Percentiles rank a stretch among this genome's conserved stretches.
phyloP scores from a whole-genome alignment of 2,797 vertebrate genomes.

The Dendrocincla fuliginosa region DNA sequence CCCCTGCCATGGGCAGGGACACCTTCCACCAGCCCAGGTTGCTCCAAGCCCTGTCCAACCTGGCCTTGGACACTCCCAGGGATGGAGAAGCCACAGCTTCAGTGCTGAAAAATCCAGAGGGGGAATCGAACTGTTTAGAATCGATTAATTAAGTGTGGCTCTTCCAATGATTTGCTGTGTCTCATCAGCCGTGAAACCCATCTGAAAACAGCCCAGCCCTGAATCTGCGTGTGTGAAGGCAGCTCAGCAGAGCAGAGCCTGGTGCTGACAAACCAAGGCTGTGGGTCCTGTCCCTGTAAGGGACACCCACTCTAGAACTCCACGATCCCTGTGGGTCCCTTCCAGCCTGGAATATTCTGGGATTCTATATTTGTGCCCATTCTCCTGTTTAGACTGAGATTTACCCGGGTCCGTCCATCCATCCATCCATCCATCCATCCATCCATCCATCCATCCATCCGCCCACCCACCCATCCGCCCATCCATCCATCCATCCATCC shows the following conservation, averaged over 20 bases:
- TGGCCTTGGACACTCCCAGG: background rate
- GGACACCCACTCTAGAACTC: no score
- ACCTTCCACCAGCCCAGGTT: accelerated
- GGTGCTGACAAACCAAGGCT: background rate
- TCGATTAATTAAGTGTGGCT: background rate
- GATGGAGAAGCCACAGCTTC: background rate
- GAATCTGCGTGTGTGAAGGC: background rate
- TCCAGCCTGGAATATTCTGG: background rate
- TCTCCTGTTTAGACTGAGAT: accelerated
- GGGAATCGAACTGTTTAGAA: background rate
- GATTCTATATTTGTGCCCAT: background rate
- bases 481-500: no score
- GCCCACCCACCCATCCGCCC: no score
- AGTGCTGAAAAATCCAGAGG: background rate
- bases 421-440: no score
- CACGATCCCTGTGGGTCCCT: background rate
- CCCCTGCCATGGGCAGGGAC: background rate
- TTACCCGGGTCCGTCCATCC: no score
- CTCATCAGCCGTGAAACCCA: background rate
- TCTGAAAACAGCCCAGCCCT: background rate
- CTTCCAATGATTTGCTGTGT: background rate
- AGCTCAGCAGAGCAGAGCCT: background rate
- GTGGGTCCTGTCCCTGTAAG: no score
- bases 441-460: no score
- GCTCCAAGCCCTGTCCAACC: background rate